Base-by-base conservation (phyloP, 2,888 invertebrate species). In the Drosophila pseudotalamancana region DNA sequence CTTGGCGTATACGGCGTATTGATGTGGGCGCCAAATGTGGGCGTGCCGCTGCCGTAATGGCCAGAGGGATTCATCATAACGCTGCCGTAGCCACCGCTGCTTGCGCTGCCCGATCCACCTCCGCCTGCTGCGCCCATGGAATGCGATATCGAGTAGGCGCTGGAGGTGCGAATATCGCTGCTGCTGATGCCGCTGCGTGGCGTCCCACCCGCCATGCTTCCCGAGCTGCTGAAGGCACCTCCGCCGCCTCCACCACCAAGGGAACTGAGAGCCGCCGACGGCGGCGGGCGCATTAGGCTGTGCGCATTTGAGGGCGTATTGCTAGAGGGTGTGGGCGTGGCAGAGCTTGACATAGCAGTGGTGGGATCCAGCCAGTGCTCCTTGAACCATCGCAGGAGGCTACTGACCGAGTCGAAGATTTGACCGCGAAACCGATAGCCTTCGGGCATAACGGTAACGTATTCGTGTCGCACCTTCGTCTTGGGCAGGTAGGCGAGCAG, bases 371-470 rank as follows among this genome's bases (percentile, higher is more conserved):
- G 93, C 92, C 98, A 99, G 91, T 99, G 98, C 91, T 98, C 97
- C 90, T 99, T 99, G 92, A 99, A 99, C 99, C 99, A 99, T 64
- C 96, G 95, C 84, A 99, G 94, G 60, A 99, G 90, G 9, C 94
- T 93, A 68, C 90, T 91, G 0, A 92, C 65, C 1, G 96, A 95
- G 75, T 96, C 95, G 91, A 99, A 99, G 90, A 95, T 94, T 87
- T 97, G 96, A 72, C 96, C 95, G 19, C 99, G 93, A 91, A 97
- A 99, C 53, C 96, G 94, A 90, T 97, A 96, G 1, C 99, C 99
- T 72, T 99, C 98, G 0, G 98, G 97, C 2, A 96, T 95, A 0
- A 99, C 95, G 0, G 97, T 96, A 0, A 99, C 93, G 89, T 96
- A 99, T 91, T 99, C 99, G 91, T 99, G 98, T 0, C 96, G 94